Evolutionary conservation across 2,888 invertebrate genomes (phyloP).

Genomic region (Xestia c-nigrum): DNA sequence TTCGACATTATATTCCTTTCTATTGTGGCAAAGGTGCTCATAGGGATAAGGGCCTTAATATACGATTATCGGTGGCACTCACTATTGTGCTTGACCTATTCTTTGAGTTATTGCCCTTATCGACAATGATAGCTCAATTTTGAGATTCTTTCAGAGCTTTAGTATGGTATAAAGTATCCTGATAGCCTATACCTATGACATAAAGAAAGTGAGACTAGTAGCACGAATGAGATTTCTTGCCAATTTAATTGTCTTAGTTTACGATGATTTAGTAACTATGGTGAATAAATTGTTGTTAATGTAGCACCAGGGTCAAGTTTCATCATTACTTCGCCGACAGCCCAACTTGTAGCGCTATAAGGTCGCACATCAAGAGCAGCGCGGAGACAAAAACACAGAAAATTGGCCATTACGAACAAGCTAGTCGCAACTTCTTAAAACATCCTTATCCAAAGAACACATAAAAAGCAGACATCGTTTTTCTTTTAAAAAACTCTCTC

Average conservation of each 20-base stretch:
- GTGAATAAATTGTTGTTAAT: conserved; percentile 32
- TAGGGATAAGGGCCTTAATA: conserved; percentile 90
- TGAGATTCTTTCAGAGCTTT: conserved; percentile 73
- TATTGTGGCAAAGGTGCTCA: conserved; percentile 89
- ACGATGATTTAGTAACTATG: conserved; percentile 14
- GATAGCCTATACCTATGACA: conserved; percentile 14
- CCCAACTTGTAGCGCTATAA: conserved; percentile 55
- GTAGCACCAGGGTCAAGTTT: conserved; percentile 53
- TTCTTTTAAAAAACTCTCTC: conserved; percentile 91
- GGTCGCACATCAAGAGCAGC: conserved; percentile 64
- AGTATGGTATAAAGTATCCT: conserved; percentile 58
- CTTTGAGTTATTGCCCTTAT: conserved; percentile 87
- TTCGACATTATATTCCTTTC: conserved; percentile 90
- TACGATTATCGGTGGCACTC: conserved; percentile 90
- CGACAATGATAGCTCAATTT: conserved; percentile 83
- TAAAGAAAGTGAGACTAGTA: conserved; percentile 38
- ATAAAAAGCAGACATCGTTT: conserved; percentile 91
- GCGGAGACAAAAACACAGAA: conserved; percentile 72
- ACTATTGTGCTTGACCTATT: conserved; percentile 90
- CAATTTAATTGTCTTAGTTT: conserved; percentile 24
- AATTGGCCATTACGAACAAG: conserved; percentile 78
- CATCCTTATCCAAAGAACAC: conserved; percentile 88
- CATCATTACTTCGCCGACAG: conserved; percentile 36
- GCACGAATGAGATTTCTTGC: conserved; percentile 6
- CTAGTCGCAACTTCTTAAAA: conserved; percentile 84